Base-by-base conservation (phyloP, 2,888 invertebrate species). In the Matsumyia berberina region DNA sequence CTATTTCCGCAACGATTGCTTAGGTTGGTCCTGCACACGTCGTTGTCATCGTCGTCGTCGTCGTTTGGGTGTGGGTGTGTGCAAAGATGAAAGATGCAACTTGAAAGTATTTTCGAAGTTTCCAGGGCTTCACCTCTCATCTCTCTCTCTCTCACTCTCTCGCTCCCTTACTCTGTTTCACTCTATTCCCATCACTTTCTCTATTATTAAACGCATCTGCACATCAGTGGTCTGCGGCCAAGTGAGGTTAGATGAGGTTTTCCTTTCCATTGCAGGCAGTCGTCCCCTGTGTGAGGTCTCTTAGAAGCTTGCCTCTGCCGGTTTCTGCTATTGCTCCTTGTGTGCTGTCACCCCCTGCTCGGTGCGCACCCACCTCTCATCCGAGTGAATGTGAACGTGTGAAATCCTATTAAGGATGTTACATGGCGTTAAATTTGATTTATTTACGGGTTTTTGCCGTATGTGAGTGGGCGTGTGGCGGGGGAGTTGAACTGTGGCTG, bases 341-440 rank as follows among this genome's bases (percentile, higher is more conserved):
- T 31, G 8, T 55, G 24, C 24, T 24, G 17, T 31, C 11, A 9
- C 37, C 9, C 19, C 12, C 3, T 5, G 33, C 11, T 11, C 24
- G 5, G n/a, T 3, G 6, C 9, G 17, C 53, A 31, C 31, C 31
- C 51, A 31, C 44, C 24, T 42, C 74, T 85, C 80, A 69, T 70
- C 74, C 51, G 69, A 85, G 39, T 74, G 74, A 64, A 80, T 76
- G 78, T 82, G 77, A 86, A 82, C 77, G 82, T 86, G 77, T 81
- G 77, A 87, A 87, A 86, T 87, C 87, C 87, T 87, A 87, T 87
- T 87, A 87, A 86, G 83, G 80, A 86, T 83, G 87, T 86, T 87
- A 79, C 87, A 86, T 83, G 87, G 87, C 86, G 86, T 87, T 87
- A 87, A 87, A 87, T 87, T 87, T 87, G 87, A 87, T 87, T 87